Percentiles rank a stretch among this genome's conserved stretches.
These are phyloP conservation scores for Cheilosia vulpina DNA, from an alignment of 2,888 invertebrate genomes.

Conservation along the genomic window DNA sequence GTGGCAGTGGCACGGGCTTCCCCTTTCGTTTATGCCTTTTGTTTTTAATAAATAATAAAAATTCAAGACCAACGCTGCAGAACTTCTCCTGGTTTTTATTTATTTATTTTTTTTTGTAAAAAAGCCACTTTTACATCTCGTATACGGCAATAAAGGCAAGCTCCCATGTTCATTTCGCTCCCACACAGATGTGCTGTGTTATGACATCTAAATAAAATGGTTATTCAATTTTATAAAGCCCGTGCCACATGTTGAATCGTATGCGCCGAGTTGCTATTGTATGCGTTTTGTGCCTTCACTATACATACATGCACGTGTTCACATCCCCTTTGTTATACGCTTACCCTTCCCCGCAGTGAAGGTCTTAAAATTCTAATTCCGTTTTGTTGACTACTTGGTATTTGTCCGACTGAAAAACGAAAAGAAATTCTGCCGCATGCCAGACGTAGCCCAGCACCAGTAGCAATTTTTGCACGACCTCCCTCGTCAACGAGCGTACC, in stretches of 20 bases:
- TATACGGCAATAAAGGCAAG: constrained; percentile 48
- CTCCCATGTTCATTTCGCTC: constrained; percentile 8
- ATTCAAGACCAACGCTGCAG: constrained; percentile 56
- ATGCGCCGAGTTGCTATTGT: constrained; percentile 21
- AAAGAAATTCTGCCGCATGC: constrained; percentile 68
- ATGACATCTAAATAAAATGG: constrained; percentile 71
- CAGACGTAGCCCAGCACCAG: constrained; percentile 51
- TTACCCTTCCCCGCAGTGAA: constrained; percentile 26
- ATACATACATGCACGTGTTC: constrained; percentile 52
- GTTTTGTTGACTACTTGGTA: constrained; percentile 72
- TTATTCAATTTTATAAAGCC: constrained; percentile 74
- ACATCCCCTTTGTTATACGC: constrained; percentile 45
- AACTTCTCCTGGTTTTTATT: constrained; percentile 25
- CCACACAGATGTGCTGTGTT: constrained; percentile 53
- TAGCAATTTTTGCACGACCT: constrained; percentile 46
- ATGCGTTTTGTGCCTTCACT: constrained; percentile 47
- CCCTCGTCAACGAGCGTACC: constrained; percentile 29
- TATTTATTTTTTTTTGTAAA: constrained; percentile 15
- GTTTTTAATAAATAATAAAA: constrained; percentile 68
- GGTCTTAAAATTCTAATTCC: constrained; percentile 73
- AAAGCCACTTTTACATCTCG: constrained; percentile 54
- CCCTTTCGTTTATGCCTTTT: constrained; percentile 3
- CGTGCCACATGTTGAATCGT: constrained; percentile 71
- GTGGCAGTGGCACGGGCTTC: no score
- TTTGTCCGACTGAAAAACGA: constrained; percentile 61